Conservation (phyloP, 2,797 vertebrate genomes). For the Chiroxiphia lanceolata region DNA sequence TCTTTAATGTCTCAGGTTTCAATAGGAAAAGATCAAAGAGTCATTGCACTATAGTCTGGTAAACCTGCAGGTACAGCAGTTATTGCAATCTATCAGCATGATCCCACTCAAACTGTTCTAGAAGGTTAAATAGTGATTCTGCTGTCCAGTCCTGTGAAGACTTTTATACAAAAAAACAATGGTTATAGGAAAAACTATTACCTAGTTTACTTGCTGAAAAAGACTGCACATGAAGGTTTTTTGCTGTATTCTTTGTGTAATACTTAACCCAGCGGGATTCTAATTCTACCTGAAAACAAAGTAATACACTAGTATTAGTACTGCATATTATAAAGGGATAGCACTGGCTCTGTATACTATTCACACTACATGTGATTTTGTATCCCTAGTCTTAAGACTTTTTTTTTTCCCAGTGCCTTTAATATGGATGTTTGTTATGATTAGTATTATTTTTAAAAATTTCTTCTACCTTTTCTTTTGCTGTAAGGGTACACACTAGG, state of each 20-base stretch:
- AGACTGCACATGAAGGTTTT: neutral
- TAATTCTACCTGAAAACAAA: neutral
- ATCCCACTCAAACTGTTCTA: slow-evolving; percentile 38
- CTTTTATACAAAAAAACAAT: neutral
- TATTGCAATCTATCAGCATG: slow-evolving; percentile 28
- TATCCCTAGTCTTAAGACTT: neutral
- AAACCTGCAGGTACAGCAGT: slow-evolving; percentile 21
- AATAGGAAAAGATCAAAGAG: neutral
- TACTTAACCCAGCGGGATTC: neutral
- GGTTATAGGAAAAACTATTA: neutral
- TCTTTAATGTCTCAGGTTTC: slow-evolving; percentile 13
- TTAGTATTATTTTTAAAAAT: neutral
- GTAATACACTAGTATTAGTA: neutral
- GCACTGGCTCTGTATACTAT: neutral
- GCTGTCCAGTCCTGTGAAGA: neutral
- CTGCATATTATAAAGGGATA: neutral
- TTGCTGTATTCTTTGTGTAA: neutral
- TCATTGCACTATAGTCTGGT: neutral
- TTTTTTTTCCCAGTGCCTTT: neutral
- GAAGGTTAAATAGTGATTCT: neutral
- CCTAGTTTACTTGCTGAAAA: slow-evolving; percentile 25
- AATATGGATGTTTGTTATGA: neutral
- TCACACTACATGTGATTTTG: neutral
- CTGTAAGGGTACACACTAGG: neutral
- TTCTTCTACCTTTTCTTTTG: neutral